Conservation (phyloP, 2,113 vertebrate genomes). For the Pomatorhinus ruficollis region DNA sequence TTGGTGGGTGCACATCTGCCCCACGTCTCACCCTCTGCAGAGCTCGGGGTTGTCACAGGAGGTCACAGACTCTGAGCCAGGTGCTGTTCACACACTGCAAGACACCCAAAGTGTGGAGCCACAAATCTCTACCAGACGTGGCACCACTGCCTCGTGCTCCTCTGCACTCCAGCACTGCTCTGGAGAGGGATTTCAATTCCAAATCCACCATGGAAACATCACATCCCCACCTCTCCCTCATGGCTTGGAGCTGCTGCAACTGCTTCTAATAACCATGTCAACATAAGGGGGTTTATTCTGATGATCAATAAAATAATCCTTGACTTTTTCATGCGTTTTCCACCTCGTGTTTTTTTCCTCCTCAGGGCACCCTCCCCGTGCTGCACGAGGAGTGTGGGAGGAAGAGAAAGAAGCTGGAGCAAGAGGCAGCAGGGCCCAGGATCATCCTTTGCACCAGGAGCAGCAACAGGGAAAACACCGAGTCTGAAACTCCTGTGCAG, state of each 20-base stretch:
- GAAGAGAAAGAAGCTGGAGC: neutral
- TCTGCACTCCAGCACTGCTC: neutral
- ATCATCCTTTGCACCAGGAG: neutral
- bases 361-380: neutral
- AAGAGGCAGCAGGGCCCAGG: neutral
- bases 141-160: neutral
- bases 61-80: neutral
- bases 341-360: neutral
- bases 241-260: neutral
- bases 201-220: neutral
- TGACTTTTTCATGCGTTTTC: conserved; percentile 47
- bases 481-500: fast-evolving
- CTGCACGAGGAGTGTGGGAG: neutral
- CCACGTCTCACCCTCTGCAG: neutral
- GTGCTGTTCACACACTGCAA: neutral
- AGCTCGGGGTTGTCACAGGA: neutral
- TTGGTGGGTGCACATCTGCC: neutral
- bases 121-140: fast-evolving
- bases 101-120: neutral
- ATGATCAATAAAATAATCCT: neutral
- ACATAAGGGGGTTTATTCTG: neutral
- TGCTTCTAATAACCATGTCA: neutral
- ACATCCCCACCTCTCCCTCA: neutral
- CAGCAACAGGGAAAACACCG: neutral
- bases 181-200: neutral